Percentiles rank a stretch among this genome's conserved stretches.
Evolutionary conservation across 2,797 vertebrate genomes (phyloP).

Genomic region (Nothura maculosa): DNA sequence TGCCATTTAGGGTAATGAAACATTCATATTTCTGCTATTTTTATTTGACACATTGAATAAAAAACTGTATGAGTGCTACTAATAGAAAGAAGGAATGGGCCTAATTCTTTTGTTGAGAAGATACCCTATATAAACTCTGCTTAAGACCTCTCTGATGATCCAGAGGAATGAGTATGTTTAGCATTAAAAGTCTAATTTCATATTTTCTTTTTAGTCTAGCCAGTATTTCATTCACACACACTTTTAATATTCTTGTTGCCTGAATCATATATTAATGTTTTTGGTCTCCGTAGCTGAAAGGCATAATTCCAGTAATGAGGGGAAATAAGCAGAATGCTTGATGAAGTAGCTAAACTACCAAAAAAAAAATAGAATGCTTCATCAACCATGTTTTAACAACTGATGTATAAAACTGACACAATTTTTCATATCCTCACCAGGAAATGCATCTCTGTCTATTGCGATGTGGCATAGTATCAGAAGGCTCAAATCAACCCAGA

Average conservation of each 20-base stretch:
- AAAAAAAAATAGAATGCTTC: constrained; percentile 62
- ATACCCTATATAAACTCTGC: rapidly evolving
- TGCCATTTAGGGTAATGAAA: background rate
- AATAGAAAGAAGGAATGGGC: background rate
- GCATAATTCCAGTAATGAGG: constrained; percentile 63
- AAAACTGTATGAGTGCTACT: background rate
- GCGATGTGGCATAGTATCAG: background rate
- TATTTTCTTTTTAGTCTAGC: constrained; percentile 20
- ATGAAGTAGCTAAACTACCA: constrained; percentile 63
- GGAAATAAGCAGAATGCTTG: constrained; percentile 64
- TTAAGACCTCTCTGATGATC: background rate
- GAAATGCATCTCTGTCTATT: background rate
- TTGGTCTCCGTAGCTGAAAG: constrained; percentile 60
- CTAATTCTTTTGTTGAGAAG: background rate
- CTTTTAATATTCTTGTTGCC: constrained; percentile 61
- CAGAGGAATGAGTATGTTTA: background rate
- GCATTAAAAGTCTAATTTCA: background rate
- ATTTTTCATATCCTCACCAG: constrained; percentile 3
- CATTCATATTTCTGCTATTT: background rate
- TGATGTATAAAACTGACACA: constrained; percentile 5
- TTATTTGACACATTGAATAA: background rate
- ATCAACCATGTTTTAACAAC: constrained; percentile 44
- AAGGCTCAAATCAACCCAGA: constrained; percentile 27
- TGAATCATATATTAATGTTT: constrained; percentile 64
- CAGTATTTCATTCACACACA: constrained; percentile 39